Percentiles rank a stretch among this genome's conserved stretches.
Evolutionary conservation across 2,888 invertebrate genomes (phyloP).

Genomic region (Meta bourneti): DNA sequence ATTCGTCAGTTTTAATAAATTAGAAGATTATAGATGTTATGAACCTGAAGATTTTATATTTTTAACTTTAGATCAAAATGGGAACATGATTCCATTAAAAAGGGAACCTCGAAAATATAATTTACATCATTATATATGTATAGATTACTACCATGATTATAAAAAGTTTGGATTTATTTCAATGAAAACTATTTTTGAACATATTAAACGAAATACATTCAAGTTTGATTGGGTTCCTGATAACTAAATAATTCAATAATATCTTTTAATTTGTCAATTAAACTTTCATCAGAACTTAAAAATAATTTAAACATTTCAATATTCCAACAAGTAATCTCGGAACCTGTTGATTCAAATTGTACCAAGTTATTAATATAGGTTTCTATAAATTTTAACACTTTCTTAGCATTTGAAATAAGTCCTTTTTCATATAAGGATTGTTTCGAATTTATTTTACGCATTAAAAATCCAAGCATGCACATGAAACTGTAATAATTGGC

Average conservation of each 20-base stretch:
- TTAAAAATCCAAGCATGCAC: conserved; percentile 5
- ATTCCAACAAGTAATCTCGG: background rate
- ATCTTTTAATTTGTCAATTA: background rate
- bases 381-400: conserved; percentile 26
- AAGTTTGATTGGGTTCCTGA: too few relatives aligned
- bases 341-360: background rate
- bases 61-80: too few relatives aligned
- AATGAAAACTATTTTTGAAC: too few relatives aligned
- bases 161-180: too few relatives aligned
- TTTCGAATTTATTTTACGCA: conserved; percentile 1
- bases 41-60: too few relatives aligned
- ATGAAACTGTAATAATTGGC: conserved; percentile 34
- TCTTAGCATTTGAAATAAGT: conserved; percentile 19
- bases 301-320: conserved; percentile 26
- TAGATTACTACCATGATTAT: too few relatives aligned
- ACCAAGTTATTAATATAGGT: background rate
- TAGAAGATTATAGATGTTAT: too few relatives aligned
- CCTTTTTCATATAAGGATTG: conserved; percentile 36
- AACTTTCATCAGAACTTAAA: conserved; percentile 1
- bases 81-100: too few relatives aligned
- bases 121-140: too few relatives aligned
- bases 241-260: conserved; percentile 8
- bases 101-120: too few relatives aligned
- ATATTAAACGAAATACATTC: too few relatives aligned
- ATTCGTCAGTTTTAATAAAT: too few relatives aligned